Conservation (phyloP, 2,113 vertebrate species). For the Peromyscus maniculatus region DNA sequence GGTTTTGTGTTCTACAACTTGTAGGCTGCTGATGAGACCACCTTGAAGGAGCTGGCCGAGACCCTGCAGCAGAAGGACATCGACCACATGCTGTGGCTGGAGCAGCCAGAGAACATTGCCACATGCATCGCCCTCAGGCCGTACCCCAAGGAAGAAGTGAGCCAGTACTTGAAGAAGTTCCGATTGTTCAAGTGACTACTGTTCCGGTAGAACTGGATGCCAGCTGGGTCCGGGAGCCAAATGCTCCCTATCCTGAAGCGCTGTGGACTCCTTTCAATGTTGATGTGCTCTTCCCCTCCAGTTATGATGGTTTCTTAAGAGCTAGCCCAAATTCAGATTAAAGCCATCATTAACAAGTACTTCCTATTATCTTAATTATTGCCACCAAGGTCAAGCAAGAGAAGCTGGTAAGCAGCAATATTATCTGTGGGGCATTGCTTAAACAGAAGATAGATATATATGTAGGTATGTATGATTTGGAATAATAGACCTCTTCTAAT, state of each 20-base stretch:
- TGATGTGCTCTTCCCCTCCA: background rate
- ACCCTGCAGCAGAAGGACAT: constrained; percentile 88
- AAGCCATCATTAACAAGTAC: constrained; percentile 47
- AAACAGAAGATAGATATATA: background rate
- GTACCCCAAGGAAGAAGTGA: constrained; percentile 93
- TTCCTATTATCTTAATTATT: constrained; percentile 24
- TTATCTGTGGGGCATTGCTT: background rate
- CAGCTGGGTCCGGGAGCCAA: background rate
- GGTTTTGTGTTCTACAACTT: constrained; percentile 35
- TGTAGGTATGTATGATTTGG: background rate
- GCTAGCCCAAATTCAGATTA: constrained; percentile 55
- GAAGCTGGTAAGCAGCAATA: background rate
- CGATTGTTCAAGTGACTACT: constrained; percentile 92
- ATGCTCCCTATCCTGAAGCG: background rate
- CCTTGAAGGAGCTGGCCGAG: constrained; percentile 88
- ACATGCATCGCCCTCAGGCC: constrained; percentile 95
- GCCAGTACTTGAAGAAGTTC: constrained; percentile 91
- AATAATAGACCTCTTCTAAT: constrained; percentile 21
- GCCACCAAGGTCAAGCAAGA: background rate
- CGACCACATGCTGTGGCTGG: constrained; percentile 93
- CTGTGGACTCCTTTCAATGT: background rate
- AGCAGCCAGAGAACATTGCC: constrained; percentile 93
- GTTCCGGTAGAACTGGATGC: background rate
- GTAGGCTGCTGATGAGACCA: constrained; percentile 91
- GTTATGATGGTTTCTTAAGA: constrained; percentile 41